phyloP scores from a whole-genome alignment of 2,888 invertebrate genomes.

The Drosophila falleni region DNA sequence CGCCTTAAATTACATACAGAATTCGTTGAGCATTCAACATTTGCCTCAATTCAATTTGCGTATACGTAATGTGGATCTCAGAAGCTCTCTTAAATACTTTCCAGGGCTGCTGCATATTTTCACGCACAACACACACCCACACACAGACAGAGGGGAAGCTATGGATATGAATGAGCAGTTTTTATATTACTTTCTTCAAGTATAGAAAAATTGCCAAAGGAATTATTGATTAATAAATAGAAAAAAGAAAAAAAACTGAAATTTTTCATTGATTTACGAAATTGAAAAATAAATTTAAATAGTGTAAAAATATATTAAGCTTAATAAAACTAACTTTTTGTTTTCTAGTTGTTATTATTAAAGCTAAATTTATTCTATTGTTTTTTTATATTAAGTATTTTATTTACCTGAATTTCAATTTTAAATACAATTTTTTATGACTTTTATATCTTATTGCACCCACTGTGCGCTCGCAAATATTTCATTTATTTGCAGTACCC shows the following conservation, averaged over 20 bases:
- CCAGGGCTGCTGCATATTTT: constrained; percentile 60
- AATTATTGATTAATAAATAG: neutral
- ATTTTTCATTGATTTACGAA: neutral
- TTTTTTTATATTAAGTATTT: neutral
- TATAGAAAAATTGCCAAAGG: neutral
- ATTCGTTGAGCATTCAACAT: constrained; percentile 35
- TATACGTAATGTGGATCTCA: constrained; percentile 27
- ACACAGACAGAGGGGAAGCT: constrained; percentile 18
- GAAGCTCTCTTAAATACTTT: constrained; percentile 16
- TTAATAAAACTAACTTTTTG: neutral
- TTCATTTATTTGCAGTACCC: constrained; percentile 80
- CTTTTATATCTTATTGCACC: neutral
- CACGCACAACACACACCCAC: constrained; percentile 57
- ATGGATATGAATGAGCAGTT: constrained; percentile 57
- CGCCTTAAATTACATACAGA: constrained; percentile 46
- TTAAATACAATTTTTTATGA: too few species aligned
- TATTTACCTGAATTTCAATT: too few species aligned
- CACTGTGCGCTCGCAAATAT: constrained; percentile 75
- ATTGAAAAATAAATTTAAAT: neutral
- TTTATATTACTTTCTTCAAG: neutral
- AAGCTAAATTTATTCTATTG: neutral
- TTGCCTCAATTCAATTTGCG: constrained; percentile 44
- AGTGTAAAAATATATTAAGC: neutral
- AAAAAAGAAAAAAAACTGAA: neutral
- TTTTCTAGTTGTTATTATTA: neutral